Percentiles rank a stretch among this genome's conserved stretches.
phyloP scores from a whole-genome alignment of 2,888 invertebrate genomes.

The Prosapia bicincta region DNA sequence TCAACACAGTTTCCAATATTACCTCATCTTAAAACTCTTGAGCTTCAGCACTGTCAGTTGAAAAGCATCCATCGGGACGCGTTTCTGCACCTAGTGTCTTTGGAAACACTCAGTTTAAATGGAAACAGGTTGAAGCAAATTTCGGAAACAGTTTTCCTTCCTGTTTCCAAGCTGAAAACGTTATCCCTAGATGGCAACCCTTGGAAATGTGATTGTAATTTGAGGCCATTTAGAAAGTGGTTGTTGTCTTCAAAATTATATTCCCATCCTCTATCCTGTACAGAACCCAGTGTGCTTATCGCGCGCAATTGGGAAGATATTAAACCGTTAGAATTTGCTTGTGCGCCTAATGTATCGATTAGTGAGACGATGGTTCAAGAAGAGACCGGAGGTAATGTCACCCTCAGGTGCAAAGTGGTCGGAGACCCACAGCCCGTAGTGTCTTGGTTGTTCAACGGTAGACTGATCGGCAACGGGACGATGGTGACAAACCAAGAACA shows the following conservation, averaged over 20 bases:
- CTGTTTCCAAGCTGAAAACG: conserved; percentile 73
- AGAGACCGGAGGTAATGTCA: conserved; percentile 77
- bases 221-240: conserved; percentile 82
- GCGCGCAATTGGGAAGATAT: conserved; percentile 76
- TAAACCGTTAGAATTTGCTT: conserved; percentile 72
- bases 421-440: conserved; percentile 83
- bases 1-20: conserved; percentile 78
- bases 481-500: conserved; percentile 39
- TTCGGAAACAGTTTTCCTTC: conserved; percentile 63
- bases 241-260: conserved; percentile 74
- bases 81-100: conserved; percentile 67
- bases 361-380: conserved; percentile 56
- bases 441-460: conserved; percentile 78
- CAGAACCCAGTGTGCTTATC: conserved; percentile 64
- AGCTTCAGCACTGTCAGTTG: conserved; percentile 76
- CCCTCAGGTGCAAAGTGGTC: conserved; percentile 74
- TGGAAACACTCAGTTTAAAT: conserved; percentile 75
- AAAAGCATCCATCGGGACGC: conserved; percentile 71
- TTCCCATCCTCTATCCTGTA: conserved; percentile 69
- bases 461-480: conserved; percentile 47
- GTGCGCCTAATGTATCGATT: conserved; percentile 66
- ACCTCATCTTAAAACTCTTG: conserved; percentile 74
- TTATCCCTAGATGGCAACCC: conserved; percentile 80
- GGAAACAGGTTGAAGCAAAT: conserved; percentile 73
- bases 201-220: conserved; percentile 86